phyloP scores from a whole-genome alignment of 2,888 invertebrate species.

The Caenorhabditis sulstoni region DNA sequence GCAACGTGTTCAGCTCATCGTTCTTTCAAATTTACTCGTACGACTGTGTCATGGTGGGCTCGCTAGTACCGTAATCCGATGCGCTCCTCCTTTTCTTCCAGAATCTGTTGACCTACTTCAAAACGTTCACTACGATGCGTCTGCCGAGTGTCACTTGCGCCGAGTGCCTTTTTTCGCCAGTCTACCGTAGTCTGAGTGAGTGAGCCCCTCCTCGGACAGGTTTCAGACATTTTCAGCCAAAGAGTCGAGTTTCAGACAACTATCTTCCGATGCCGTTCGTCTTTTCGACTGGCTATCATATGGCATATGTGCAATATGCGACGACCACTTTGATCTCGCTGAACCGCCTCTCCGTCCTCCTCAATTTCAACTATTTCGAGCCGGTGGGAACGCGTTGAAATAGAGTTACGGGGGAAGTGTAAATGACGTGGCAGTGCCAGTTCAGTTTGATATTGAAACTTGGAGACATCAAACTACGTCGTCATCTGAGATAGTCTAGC shows the following conservation, averaged over 20 bases:
- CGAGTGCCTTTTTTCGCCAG: conserved; percentile 3
- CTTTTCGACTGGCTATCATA: conserved; percentile 27
- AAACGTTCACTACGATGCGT: conserved; percentile 28
- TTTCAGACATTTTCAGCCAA: not conserved
- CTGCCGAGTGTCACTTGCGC: conserved; percentile 26
- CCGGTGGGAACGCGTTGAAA: conserved; percentile 8
- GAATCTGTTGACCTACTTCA: conserved; percentile 23
- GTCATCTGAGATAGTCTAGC: no score
- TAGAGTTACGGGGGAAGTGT: not conserved
- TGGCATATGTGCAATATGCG: conserved; percentile 29
- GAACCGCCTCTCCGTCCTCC: conserved; percentile 31
- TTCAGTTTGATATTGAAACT: no score
- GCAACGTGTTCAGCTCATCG: conserved; percentile 7
- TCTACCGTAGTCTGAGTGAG: conserved; percentile 2
- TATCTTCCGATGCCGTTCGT: conserved; percentile 33
- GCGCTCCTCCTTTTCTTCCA: not conserved
- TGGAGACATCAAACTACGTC: no score
- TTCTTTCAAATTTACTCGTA: conserved; percentile 20
- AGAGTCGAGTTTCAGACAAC: conserved; percentile 15
- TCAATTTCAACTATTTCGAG: conserved; percentile 26
- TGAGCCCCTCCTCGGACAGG: no score
- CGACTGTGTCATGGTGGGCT: conserved; percentile 26
- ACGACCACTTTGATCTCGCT: conserved; percentile 28
- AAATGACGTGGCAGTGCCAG: no score
- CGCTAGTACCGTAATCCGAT: not conserved